phyloP scores from a whole-genome alignment of 2,113 vertebrate genomes.

The Brachionichthys hirsutus region DNA sequence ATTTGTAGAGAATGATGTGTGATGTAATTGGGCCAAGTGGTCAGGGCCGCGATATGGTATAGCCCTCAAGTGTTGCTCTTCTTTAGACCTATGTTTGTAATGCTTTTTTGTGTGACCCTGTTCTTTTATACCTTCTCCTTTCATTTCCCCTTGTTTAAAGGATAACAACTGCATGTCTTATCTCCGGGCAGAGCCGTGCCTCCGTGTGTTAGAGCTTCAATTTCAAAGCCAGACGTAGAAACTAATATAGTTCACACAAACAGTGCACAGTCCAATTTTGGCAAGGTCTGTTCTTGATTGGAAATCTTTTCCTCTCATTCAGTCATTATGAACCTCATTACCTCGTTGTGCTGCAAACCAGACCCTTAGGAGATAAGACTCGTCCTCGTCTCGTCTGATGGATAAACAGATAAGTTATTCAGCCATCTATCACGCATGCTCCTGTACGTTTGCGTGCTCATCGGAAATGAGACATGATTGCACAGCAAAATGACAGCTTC shows the following conservation, averaged over 20 bases:
- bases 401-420: slow-evolving; percentile 57
- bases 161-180: neutral
- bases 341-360: slow-evolving; percentile 53
- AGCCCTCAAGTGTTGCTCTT: neutral
- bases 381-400: slow-evolving; percentile 50
- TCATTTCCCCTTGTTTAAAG: neutral
- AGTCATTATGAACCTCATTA: slow-evolving; percentile 65
- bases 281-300: slow-evolving; percentile 41
- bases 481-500: neutral
- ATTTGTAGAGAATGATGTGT: slow-evolving; percentile 38
- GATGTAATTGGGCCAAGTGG: slow-evolving; percentile 3
- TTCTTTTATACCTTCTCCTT: neutral
- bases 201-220: slow-evolving; percentile 33
- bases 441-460: neutral
- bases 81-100: neutral
- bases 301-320: slow-evolving; percentile 54
- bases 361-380: slow-evolving; percentile 57
- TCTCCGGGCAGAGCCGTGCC: neutral
- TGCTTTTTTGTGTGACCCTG: too few species aligned
- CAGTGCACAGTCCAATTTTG: slow-evolving; percentile 36
- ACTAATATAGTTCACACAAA: slow-evolving; percentile 38
- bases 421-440: slow-evolving; percentile 38
- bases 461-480: slow-evolving; percentile 19
- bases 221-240: slow-evolving; percentile 56
- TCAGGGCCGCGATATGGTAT: neutral